Percentiles rank a stretch among this genome's conserved stretches.
These are phyloP conservation scores for Coturnix japonica DNA, from an alignment of 2,113 vertebrate species.

Conservation along the genomic window DNA sequence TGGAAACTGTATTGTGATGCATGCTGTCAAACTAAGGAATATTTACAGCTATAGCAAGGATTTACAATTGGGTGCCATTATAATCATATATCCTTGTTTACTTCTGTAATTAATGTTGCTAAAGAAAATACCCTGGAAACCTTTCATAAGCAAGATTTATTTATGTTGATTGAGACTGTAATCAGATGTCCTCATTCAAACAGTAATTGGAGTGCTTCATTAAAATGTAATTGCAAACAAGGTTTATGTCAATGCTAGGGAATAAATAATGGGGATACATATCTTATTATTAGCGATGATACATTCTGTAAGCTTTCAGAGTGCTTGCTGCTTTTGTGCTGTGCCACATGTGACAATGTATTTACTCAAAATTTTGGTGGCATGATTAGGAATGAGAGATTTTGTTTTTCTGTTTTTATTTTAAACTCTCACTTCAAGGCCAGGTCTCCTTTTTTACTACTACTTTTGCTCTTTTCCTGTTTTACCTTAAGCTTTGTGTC, in stretches of 20 bases:
- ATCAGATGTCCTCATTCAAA: conserved; percentile 76
- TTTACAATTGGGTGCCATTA: conserved; percentile 62
- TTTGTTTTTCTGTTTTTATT: neutral
- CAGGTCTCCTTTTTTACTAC: neutral
- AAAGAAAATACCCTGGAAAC: conserved; percentile 71
- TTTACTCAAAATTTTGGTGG: neutral
- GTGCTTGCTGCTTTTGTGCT: conserved; percentile 33
- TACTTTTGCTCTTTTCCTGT: neutral
- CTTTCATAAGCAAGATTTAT: conserved; percentile 76
- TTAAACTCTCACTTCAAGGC: neutral
- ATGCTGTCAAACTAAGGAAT: conserved; percentile 42
- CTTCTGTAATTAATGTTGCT: conserved; percentile 75
- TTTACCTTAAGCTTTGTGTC: neutral
- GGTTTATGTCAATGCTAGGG: conserved; percentile 71
- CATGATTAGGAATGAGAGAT: neutral
- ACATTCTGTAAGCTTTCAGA: conserved; percentile 14
- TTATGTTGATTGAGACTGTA: conserved; percentile 70
- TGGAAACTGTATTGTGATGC: conserved; percentile 54
- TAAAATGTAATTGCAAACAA: conserved; percentile 77
- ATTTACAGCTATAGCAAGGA: conserved; percentile 35
- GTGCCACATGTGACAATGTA: neutral
- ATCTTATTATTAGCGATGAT: conserved; percentile 64
- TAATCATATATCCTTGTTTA: conserved; percentile 76
- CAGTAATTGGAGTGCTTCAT: conserved; percentile 80
- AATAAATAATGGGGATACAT: conserved; percentile 73